A percentile compares a stretch with the other conserved stretches of the same genome.
phyloP scores from a whole-genome alignment of 1,140 invertebrate species.

The Bursaphelenchus mucronatus region DNA sequence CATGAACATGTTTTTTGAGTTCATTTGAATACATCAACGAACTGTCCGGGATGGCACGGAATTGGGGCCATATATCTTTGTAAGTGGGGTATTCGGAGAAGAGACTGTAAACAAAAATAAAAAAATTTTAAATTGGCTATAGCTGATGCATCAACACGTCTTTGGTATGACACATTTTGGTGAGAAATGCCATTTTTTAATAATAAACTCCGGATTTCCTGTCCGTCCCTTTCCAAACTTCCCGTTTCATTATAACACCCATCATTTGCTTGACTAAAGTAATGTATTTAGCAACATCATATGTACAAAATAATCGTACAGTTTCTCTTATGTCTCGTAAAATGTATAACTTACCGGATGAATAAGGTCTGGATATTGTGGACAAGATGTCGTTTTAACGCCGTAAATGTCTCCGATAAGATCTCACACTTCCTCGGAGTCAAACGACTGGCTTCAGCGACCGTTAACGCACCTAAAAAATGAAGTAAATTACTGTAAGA shows the following conservation, averaged over 20 bases:
- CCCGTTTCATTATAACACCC: too few relatives aligned
- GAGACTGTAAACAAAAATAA: constrained; percentile 30
- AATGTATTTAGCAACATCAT: too few relatives aligned
- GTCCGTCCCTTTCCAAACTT: too few relatives aligned
- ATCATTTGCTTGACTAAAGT: neutral
- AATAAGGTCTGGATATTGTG: constrained; percentile 16
- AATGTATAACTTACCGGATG: constrained; percentile 18
- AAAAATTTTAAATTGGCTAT: neutral
- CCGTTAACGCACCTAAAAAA: constrained; percentile 4
- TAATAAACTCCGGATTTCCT: neutral
- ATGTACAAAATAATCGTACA: too few relatives aligned
- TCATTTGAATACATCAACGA: constrained; percentile 39
- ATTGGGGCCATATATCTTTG: constrained; percentile 52
- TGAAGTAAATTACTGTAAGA: too few relatives aligned
- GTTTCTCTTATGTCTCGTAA: too few relatives aligned
- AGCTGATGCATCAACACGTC: neutral
- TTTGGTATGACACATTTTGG: neutral
- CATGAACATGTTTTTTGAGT: constrained; percentile 39
- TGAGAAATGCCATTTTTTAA: neutral
- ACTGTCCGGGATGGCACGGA: constrained; percentile 39
- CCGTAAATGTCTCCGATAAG: neutral
- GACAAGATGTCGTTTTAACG: constrained; percentile 11
- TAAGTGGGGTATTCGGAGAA: constrained; percentile 50
- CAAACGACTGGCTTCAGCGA: constrained; percentile 11
- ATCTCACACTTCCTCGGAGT: neutral